These are phyloP conservation scores for Scaptomyza caliginosa DNA, from an alignment of 2,888 invertebrate genomes.

Conservation along the genomic window DNA sequence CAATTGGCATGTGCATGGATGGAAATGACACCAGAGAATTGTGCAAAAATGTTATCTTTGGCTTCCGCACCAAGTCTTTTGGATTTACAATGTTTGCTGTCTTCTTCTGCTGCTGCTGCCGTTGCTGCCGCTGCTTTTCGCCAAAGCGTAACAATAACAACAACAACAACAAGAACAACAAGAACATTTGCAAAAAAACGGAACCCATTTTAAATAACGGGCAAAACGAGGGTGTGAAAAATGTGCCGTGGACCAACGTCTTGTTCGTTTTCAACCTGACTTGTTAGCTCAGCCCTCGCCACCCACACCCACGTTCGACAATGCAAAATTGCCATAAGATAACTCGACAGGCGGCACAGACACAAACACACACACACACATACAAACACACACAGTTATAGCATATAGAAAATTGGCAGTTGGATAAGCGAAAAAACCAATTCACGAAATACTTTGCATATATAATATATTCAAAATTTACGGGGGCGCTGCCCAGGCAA, in stretches of 20 bases:
- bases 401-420: constrained; percentile 80
- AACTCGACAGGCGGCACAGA: constrained; percentile 73
- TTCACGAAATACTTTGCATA: constrained; percentile 84
- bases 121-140: constrained; percentile 5
- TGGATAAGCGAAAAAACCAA: constrained; percentile 83
- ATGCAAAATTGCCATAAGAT: constrained; percentile 75
- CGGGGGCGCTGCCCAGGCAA: constrained; percentile 70
- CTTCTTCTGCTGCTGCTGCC: constrained; percentile 17
- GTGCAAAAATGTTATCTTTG: constrained; percentile 83
- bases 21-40: constrained; percentile 81
- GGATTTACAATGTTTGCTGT: constrained; percentile 70
- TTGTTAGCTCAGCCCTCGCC: constrained; percentile 13
- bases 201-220: constrained; percentile 77
- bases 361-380: constrained; percentile 31
- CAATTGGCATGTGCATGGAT: constrained; percentile 82
- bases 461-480: constrained; percentile 83
- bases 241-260: constrained; percentile 71
- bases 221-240: constrained; percentile 63
- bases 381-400: constrained; percentile 28
- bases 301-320: background rate
- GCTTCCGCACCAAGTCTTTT: constrained; percentile 80
- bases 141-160: constrained; percentile 59
- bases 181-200: constrained; percentile 46
- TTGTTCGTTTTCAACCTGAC: background rate
- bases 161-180: constrained; percentile 41